phyloP scores from a whole-genome alignment of 53 echinoderm and acorn worm species.

The Mesocentrotus franciscanus region DNA sequence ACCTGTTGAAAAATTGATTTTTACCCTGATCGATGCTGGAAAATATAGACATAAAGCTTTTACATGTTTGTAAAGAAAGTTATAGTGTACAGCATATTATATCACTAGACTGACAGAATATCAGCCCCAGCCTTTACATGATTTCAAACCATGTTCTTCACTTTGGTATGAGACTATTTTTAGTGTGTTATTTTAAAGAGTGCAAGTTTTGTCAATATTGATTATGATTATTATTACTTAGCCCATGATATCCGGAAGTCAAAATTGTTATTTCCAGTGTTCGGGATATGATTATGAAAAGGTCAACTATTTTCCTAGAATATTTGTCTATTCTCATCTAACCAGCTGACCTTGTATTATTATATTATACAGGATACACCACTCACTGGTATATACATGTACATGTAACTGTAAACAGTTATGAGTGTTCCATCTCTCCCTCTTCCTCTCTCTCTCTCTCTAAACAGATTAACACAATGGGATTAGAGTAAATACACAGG shows the following conservation, averaged over 20 bases:
- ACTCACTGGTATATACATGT: not conserved
- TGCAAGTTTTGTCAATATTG: no score
- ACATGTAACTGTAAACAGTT: conserved; percentile 25
- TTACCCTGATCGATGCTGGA: not conserved
- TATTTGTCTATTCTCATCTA: not conserved
- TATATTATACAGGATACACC: not conserved
- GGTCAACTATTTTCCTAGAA: no score
- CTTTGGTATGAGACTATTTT: no score
- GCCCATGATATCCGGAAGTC: no score
- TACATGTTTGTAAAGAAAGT: not conserved
- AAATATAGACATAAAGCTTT: not conserved
- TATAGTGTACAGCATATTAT: not conserved
- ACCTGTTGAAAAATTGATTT: conserved; percentile 48
- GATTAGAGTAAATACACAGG: not conserved
- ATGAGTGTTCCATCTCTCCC: not conserved
- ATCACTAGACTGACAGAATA: no score
- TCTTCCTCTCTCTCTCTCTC: not conserved
- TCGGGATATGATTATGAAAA: no score
- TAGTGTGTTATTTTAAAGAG: no score
- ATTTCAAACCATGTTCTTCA: no score
- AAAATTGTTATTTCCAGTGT: no score
- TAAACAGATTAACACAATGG: conserved; percentile 15
- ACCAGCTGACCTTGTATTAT: not conserved
- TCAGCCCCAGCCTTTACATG: no score
- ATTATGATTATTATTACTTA: no score